Evolutionary conservation across 1,140 invertebrate genomes (phyloP), one percentile per base, ranked within the genome.

Genomic region (Xylocopa sonorina): DNA sequence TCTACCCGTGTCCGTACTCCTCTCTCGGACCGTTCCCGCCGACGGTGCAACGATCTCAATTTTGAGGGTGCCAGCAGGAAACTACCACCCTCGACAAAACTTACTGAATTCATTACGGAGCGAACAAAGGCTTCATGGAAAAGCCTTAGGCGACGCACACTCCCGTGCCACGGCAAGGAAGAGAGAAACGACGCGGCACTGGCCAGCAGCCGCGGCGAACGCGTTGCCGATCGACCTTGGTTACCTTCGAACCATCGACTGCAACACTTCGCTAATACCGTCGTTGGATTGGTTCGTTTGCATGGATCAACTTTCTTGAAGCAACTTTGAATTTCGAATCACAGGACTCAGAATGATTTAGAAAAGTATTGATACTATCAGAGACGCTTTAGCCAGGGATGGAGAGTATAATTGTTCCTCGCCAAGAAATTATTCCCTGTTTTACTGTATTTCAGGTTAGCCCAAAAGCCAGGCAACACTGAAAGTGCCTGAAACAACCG

Each of bases 81-180:
- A 92, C 91, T 92, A 91, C 91, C 86, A 91, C 91, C 90, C 91
- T 92, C 89, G 90, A 90, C 87, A 89, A 91, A 92, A 92, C 90
- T 92, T 91, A 86, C 88, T 90, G 91, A 92, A 92, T 92, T 92
- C 90, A 92, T 92, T 91, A 92, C 88, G 76, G 85, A 78, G 77
- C 86, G 90, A 92, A 91, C 90, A 92, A 92, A 91, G 91, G 89
- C 88, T 83, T 81, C 80, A 51, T 82, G 83, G 74, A 82, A 80
- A 82, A 83, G 89, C 91, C 87, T 88, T 89, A 82, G 90, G 89
- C 90, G 81, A 83, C 87, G 83, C 84, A 84, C 62, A 79, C 84
- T 82, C 34, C n/a, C n/a, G n/a, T 46, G 78, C 41, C 83, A 38
- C 67, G 64, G 72, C 29, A 78, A 66, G 72, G 62, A 73, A 77